Conservation (phyloP, 2,888 invertebrate genomes). For the Scaptomyza cyrtandrae region DNA sequence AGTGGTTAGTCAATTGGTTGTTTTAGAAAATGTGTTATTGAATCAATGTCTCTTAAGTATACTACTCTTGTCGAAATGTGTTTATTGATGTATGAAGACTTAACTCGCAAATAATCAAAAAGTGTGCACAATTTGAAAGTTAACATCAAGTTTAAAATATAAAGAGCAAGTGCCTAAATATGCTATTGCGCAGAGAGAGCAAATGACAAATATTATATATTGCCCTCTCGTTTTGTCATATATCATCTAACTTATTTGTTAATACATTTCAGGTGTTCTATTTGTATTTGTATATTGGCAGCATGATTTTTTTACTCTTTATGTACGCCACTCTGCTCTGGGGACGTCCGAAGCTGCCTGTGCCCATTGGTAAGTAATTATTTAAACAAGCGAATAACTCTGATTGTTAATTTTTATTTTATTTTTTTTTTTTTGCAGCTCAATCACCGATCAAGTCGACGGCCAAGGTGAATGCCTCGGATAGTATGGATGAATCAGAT, state of each 20-base stretch:
- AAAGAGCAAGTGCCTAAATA: no score
- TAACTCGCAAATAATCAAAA: no score
- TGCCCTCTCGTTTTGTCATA: no score
- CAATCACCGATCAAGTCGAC: slow-evolving; percentile 81
- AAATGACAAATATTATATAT: no score
- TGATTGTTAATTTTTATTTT: neutral
- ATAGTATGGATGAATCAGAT: slow-evolving; percentile 87
- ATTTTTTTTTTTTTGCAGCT: slow-evolving; percentile 64
- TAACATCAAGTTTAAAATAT: no score
- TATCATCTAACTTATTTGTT: neutral
- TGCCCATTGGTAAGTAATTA: slow-evolving; percentile 86
- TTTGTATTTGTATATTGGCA: slow-evolving; percentile 93
- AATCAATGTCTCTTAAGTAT: no score
- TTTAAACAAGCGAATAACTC: neutral
- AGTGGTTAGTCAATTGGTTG: no score
- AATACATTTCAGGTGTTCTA: slow-evolving; percentile 90
- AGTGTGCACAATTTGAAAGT: no score
- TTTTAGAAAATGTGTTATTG: no score
- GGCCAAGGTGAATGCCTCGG: slow-evolving; percentile 84
- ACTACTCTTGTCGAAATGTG: no score
- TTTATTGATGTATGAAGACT: no score
- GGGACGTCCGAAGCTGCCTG: slow-evolving; percentile 86
- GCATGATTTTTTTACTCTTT: slow-evolving; percentile 93
- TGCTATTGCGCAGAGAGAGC: no score
- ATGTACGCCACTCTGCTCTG: slow-evolving; percentile 92